Evolutionary conservation across 1,140 invertebrate genomes (phyloP), one percentile per base, ranked within the genome.

Genomic region (Trichonephila clavata): DNA sequence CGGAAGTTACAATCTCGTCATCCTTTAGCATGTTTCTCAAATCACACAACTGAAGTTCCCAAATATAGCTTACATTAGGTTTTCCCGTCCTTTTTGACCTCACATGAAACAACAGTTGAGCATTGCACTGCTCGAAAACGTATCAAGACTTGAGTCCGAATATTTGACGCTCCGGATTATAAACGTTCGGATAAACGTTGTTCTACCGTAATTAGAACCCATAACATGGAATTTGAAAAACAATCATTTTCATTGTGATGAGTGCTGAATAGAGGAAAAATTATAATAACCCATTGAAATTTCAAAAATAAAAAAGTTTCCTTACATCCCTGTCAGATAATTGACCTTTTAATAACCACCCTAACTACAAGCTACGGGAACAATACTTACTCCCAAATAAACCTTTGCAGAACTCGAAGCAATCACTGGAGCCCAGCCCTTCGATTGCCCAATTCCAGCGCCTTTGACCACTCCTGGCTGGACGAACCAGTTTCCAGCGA

Each of bases 341-440:
- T 77, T 77, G 71, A 77, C 32, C 71, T 77, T 77, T 77, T 77
- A 77, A 77, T 77, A 32, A 77, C 71, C 71, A 16, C 71, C 71
- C 27, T 68, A 68, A n/a, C 71, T 32, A 27, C 14, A 77, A 24
- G 24, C 27, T 6, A 14, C 16, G 71, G 14, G 71, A 77, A 77
- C 71, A 77, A 77, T 77, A 77, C 71, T 27, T 27, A 77, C 32
- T 77, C 71, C 32, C 16, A 24, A 13, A 68, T 24, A 68, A 68
- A 13, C 65, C 65, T 68, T 68, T 68, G 65, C n/a, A 24, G 24
- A n/a, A 24, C 24, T 68, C 21, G 2, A 68, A n/a, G 65, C n/a
- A 27, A 68, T 68, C 65, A 68, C 20, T 77, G 13, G 24, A 39
- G 71, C 27, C 24, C 39, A 77, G 71, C 71, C 71, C 27, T 32